Percentiles rank a stretch among this genome's conserved stretches.
Conservation (phyloP, 2,888 invertebrate species). For the Neocrepidodera transversa region DNA sequence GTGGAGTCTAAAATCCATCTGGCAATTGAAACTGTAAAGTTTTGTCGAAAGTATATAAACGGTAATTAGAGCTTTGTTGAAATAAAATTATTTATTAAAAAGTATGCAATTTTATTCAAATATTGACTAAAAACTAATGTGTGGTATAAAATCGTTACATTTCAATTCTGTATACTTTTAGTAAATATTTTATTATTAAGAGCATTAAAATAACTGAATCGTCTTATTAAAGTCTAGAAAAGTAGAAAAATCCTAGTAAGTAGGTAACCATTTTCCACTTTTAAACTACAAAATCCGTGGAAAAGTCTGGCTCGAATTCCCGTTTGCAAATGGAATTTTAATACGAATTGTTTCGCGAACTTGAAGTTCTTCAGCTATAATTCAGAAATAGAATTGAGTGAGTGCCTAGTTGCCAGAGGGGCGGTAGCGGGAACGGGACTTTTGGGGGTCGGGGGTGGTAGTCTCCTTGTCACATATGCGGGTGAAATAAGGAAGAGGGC, state of each 20-base stretch:
- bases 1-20: constrained; percentile 33
- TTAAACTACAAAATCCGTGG: constrained; percentile 14
- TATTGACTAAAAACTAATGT: too few relatives aligned
- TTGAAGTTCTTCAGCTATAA: constrained; percentile 45
- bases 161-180: too few relatives aligned
- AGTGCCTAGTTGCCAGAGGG: constrained; percentile 29
- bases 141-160: too few relatives aligned
- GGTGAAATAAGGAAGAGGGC: constrained; percentile 59
- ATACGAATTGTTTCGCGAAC: constrained; percentile 48
- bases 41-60: constrained; percentile 29
- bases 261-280: constrained; percentile 16
- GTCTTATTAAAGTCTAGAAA: too few relatives aligned
- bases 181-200: too few relatives aligned
- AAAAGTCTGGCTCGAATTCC: constrained; percentile 16
- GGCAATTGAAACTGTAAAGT: constrained; percentile 32
- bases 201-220: too few relatives aligned
- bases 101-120: too few relatives aligned
- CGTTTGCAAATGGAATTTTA: constrained; percentile 48
- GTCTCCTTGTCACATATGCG: constrained; percentile 54
- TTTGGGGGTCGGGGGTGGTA: constrained; percentile 38
- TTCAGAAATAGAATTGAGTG: constrained; percentile 42
- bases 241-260: too few relatives aligned
- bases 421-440: constrained; percentile 28
- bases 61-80: too few relatives aligned
- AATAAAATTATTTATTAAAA: too few relatives aligned